Conservation (phyloP, 2,888 invertebrate species). For the Mesoligia furuncula region DNA sequence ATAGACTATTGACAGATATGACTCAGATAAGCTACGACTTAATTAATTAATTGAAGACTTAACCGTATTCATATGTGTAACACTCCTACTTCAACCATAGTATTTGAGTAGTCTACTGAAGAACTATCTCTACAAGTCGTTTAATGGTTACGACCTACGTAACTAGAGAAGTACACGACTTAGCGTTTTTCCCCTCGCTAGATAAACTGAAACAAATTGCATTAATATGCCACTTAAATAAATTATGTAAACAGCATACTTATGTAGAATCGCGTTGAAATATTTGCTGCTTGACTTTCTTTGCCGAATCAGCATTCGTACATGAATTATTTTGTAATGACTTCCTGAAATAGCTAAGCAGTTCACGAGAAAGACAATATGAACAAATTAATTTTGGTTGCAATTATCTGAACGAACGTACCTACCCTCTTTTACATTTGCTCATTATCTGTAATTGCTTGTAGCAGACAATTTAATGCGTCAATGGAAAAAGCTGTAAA, state of each 20-base stretch:
- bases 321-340: constrained; percentile 23
- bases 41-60: neutral
- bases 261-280: constrained; percentile 12
- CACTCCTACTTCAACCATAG: neutral
- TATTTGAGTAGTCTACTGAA: neutral
- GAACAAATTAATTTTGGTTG: constrained; percentile 18
- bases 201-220: constrained; percentile 13
- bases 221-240: constrained; percentile 25
- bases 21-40: neutral
- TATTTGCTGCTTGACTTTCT: constrained; percentile 23
- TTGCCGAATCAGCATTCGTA: constrained; percentile 29
- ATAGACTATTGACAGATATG: neutral
- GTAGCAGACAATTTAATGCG: neutral
- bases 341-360: constrained; percentile 29
- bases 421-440: neutral
- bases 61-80: neutral
- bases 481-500: constrained; percentile 14
- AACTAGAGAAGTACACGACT: constrained; percentile 9
- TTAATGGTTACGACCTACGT: constrained; percentile 2
- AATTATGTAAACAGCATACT: constrained; percentile 20
- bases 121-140: neutral
- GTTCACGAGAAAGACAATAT: constrained; percentile 28
- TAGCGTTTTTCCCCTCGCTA: constrained; percentile 19
- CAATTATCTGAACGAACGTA: constrained; percentile 20
- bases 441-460: constrained; percentile 34